Conservation (phyloP, 2,797 vertebrate genomes). For the Malacoraja senta region DNA sequence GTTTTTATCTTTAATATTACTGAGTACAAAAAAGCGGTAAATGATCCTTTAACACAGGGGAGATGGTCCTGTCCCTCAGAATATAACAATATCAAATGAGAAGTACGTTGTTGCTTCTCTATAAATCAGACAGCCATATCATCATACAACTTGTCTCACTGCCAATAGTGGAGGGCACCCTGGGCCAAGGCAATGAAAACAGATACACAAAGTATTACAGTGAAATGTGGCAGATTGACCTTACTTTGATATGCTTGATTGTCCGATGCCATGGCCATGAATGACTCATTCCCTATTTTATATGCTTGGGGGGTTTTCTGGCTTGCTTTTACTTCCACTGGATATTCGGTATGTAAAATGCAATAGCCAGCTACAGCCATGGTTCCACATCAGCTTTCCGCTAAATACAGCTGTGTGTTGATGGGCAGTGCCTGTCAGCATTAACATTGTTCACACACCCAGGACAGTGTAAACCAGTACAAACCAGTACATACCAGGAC, state of each 20-base stretch:
- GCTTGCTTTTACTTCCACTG: neutral
- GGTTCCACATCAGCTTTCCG: slow-evolving; percentile 5
- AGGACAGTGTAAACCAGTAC: neutral
- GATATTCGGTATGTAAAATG: neutral
- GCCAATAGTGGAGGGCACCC: slow-evolving; percentile 33
- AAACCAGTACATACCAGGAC: too few relatives aligned
- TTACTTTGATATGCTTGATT: slow-evolving; percentile 37
- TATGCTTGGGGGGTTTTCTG: neutral
- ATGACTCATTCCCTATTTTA: slow-evolving; percentile 31
- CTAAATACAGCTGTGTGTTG: neutral
- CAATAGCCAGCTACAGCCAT: neutral
- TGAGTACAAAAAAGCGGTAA: neutral
- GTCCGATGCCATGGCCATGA: slow-evolving; percentile 34
- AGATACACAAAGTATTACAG: slow-evolving; percentile 36
- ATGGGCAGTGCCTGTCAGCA: slow-evolving; percentile 14
- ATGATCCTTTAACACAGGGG: neutral
- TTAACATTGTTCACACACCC: neutral
- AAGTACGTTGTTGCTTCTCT: slow-evolving; percentile 1
- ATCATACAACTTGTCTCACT: slow-evolving; percentile 30
- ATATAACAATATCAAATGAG: slow-evolving; percentile 26
- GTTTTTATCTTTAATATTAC: neutral
- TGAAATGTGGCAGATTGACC: slow-evolving; percentile 36
- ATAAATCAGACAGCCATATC: slow-evolving; percentile 35
- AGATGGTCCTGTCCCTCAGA: neutral
- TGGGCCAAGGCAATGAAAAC: slow-evolving; percentile 33